These are phyloP conservation scores for Salarias fasciatus DNA, from an alignment of 2,797 vertebrate species.

Conservation along the genomic window DNA sequence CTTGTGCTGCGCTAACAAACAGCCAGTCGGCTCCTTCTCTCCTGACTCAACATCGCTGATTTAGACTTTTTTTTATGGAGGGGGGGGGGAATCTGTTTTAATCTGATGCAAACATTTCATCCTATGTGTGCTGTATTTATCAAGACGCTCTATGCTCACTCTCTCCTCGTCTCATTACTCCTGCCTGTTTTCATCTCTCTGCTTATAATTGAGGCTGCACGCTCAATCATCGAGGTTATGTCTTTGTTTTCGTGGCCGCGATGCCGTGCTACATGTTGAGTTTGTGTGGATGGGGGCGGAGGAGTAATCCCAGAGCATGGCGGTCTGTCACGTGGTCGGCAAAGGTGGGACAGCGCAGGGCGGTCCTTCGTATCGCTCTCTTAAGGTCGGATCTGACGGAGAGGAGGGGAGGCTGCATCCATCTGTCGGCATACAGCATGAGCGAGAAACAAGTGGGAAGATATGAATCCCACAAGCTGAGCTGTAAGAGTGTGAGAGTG, in stretches of 20 bases:
- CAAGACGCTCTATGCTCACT: slow-evolving; percentile 10
- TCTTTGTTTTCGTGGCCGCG: slow-evolving; percentile 13
- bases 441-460: slow-evolving; percentile 40
- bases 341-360: slow-evolving; percentile 16
- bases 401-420: slow-evolving; percentile 41
- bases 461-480: slow-evolving; percentile 41
- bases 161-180: slow-evolving; percentile 25
- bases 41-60: slow-evolving; percentile 14
- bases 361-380: background rate
- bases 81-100: slow-evolving; percentile 5
- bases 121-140: too few relatives aligned
- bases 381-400: slow-evolving; percentile 45
- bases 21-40: slow-evolving; percentile 19
- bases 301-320: background rate
- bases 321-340: slow-evolving; percentile 32
- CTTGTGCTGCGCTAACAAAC: slow-evolving; percentile 47
- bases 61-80: slow-evolving; percentile 3
- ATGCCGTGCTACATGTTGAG: slow-evolving; percentile 8
- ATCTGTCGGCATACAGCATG: slow-evolving; percentile 52
- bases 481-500: slow-evolving; percentile 22
- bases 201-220: slow-evolving; percentile 16
- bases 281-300: background rate
- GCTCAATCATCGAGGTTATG: slow-evolving; percentile 8
- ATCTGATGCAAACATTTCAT: slow-evolving; percentile 1
- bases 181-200: slow-evolving; percentile 36